These are phyloP conservation scores for Oxytorus armatus DNA, from an alignment of 2,888 invertebrate species.

Conservation along the genomic window DNA sequence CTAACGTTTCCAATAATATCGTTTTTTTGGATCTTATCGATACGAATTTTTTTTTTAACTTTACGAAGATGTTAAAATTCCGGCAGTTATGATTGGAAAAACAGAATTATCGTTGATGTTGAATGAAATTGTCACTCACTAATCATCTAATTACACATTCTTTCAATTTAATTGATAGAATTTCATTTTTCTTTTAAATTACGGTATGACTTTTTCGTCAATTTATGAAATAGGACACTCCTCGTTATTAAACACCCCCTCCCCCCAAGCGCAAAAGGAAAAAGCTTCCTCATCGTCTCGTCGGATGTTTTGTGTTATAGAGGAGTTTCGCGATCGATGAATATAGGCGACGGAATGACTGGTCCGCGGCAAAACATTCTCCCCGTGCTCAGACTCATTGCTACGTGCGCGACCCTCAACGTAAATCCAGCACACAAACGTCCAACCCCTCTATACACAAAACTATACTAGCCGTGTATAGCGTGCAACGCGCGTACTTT, in stretches of 20 bases:
- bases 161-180: no score
- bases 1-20: no score
- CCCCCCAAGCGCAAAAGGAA: neutral
- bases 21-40: no score
- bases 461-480: neutral
- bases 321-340: slow-evolving; percentile 64
- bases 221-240: slow-evolving; percentile 1
- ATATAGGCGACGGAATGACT: slow-evolving; percentile 70
- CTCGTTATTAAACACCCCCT: slow-evolving; percentile 3
- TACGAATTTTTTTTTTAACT: no score
- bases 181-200: neutral
- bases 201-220: neutral
- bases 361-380: slow-evolving; percentile 40
- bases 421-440: slow-evolving; percentile 27
- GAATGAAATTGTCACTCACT: no score
- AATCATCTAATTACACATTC: no score
- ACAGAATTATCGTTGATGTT: no score
- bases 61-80: no score
- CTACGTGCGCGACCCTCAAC: slow-evolving; percentile 36
- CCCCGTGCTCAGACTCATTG: slow-evolving; percentile 15
- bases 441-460: neutral
- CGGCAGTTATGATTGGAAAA: no score
- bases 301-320: slow-evolving; percentile 23
- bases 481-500: slow-evolving; percentile 17
- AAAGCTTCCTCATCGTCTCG: neutral